Evolutionary conservation across 2,797 vertebrate species (phyloP).

Genomic region (Psittacula echo): DNA sequence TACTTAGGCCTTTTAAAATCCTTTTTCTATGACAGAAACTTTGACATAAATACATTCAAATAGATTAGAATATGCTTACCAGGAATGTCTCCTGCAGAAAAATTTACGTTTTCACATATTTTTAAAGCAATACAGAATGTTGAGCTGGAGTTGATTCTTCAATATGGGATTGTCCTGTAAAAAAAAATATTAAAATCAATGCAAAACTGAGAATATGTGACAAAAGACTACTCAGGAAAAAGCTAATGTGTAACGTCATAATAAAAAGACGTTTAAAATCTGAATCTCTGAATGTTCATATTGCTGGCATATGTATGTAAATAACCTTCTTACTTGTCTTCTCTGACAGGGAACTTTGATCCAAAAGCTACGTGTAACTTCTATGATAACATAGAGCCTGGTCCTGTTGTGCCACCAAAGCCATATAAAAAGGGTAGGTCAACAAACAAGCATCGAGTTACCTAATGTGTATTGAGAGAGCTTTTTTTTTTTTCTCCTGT

Average conservation of each 20-base stretch:
- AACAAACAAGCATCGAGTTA: background rate
- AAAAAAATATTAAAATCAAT: background rate
- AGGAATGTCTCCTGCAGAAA: background rate
- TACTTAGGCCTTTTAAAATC: background rate
- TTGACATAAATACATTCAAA: background rate
- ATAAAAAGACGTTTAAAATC: background rate
- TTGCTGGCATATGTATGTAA: background rate
- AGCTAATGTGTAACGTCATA: background rate
- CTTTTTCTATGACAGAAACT: background rate
- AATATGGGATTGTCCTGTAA: background rate
- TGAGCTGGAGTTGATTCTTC: background rate
- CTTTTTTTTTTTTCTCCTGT: accelerated
- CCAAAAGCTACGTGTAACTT: slow-evolving; percentile 94
- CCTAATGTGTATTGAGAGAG: background rate
- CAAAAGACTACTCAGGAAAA: background rate
- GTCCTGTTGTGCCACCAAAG: slow-evolving; percentile 93
- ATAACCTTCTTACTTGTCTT: slow-evolving; percentile 18
- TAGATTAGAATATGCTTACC: background rate
- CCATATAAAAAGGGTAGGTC: slow-evolving; percentile 90
- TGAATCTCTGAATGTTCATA: background rate
- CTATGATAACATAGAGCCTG: slow-evolving; percentile 95
- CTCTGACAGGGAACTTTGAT: slow-evolving; percentile 91
- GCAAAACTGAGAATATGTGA: background rate
- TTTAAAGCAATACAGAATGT: background rate
- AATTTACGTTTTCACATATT: background rate